Evolutionary conservation across 2,797 vertebrate species (phyloP), one percentile per base, ranked within the genome.

Genomic region (Chelon labrosus): DNA sequence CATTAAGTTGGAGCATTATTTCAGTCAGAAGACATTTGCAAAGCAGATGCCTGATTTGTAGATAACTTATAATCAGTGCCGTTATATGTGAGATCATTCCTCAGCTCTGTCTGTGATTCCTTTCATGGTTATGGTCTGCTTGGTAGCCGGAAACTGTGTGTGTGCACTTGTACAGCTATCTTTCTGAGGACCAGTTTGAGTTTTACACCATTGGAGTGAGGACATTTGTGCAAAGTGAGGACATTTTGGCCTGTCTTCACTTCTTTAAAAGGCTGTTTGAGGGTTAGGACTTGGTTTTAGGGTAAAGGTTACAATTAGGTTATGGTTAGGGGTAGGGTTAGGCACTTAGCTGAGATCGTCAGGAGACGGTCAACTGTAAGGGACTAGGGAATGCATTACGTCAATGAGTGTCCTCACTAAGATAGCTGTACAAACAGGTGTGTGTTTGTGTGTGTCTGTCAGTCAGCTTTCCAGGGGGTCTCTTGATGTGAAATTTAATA

Each of bases 401-500:
- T 31, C 31, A 31, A 3, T 31, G 4, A 31, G 7, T 31, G 31
- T 31, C 31, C 31, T 31, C 31, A 31, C 4, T 31, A 31, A 31
- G 31, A 31, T 31, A 5, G 31, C 31, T 31, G 4, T 31, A 31
- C 7, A 31, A 27, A 27, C 27, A 27, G 27, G 49, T 39, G 58
- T 70, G 22, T 27, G 22, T 25, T 1, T 60, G 22, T 58, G 6
- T 13, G 49, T 65, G 63, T 59, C 78, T 88, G 80, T 90, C 88
- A 87, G 70, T 88, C 83, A 85, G 76, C 74, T 63, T 90, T 86
- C 73, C 54, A 69, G 79, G 85, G 83, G 79, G 71, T 88, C 83
- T 80, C 72, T 77, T 83, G 79, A 88, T 88, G 84, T 88, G 83
- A 82, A 77, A 88, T 89, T 86, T 84, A 90, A 92, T 91, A 90